Evolutionary conservation across 1,140 invertebrate genomes (phyloP).

Genomic region (Papilio helenus): DNA sequence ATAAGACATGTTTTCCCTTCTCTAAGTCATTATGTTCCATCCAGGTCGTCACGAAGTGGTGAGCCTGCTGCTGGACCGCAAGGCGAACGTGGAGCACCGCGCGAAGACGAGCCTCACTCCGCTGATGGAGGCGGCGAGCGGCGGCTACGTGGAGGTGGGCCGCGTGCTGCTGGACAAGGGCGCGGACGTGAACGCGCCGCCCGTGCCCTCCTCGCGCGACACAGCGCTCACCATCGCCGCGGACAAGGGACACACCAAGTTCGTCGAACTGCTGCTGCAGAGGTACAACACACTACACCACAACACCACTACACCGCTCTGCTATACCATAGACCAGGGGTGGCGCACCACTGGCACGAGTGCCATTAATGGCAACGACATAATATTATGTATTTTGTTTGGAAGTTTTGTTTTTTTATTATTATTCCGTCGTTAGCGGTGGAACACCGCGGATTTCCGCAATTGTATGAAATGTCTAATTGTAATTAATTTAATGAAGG

Average conservation of each 20-base stretch:
- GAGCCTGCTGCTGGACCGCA: constrained; percentile 96
- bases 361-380: no score
- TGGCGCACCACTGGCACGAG: no score
- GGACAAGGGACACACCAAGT: constrained; percentile 98
- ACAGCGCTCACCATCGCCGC: constrained; percentile 99
- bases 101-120: constrained; percentile 99
- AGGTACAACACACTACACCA: constrained; percentile 53
- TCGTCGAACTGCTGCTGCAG: constrained; percentile 93
- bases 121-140: constrained; percentile 97
- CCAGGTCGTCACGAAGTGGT: constrained; percentile 96
- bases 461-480: no score
- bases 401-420: no score
- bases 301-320: no score
- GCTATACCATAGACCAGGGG: no score
- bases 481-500: no score
- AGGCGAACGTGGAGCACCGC: constrained; percentile 99
- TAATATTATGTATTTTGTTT: no score
- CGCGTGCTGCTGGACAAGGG: constrained; percentile 97
- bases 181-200: constrained; percentile 99
- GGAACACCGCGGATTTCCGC: no score
- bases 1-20: no score
- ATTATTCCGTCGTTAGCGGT: no score
- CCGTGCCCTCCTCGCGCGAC: constrained; percentile 98
- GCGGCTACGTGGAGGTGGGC: constrained; percentile 99
- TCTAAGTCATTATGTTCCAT: neutral